Evolutionary conservation across 2,113 vertebrate genomes (phyloP).

Genomic region (Callocephalon fimbriatum): DNA sequence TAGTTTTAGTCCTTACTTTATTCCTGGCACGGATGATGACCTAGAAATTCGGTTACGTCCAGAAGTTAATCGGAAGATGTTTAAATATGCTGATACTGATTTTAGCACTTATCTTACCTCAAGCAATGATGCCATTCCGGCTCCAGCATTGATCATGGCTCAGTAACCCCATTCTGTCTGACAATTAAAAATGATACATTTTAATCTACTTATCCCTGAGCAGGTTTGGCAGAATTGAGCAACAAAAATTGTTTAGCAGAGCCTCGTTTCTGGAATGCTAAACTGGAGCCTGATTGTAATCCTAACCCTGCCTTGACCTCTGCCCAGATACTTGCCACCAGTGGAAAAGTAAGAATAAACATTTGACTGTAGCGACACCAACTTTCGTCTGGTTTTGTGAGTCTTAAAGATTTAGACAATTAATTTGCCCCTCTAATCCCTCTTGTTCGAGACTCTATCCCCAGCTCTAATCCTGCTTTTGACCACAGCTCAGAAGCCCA

Average conservation of each 20-base stretch:
- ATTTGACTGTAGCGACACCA: constrained; percentile 3
- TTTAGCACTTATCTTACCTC: constrained; percentile 64
- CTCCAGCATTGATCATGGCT: constrained; percentile 56
- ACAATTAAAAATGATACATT: constrained; percentile 72
- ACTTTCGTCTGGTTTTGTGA: neutral
- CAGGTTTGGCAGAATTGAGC: constrained; percentile 57
- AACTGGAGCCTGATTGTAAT: constrained; percentile 10
- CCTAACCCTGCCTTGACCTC: constrained; percentile 46
- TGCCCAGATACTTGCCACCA: neutral
- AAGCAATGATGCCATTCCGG: constrained; percentile 45
- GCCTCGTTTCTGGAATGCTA: constrained; percentile 24
- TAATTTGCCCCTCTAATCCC: constrained; percentile 40
- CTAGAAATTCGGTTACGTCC: constrained; percentile 35
- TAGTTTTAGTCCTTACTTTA: neutral
- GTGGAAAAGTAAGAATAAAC: constrained; percentile 34
- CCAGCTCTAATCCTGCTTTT: constrained; percentile 18
- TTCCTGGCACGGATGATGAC: neutral
- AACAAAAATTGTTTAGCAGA: constrained; percentile 40
- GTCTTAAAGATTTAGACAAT: constrained; percentile 27
- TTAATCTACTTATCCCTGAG: constrained; percentile 69
- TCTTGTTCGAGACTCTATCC: neutral
- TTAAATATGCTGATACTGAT: constrained; percentile 66
- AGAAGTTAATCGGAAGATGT: constrained; percentile 44
- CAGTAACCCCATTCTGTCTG: constrained; percentile 70
- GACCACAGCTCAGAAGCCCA: neutral